A percentile compares a stretch with the other conserved stretches of the same genome.
phyloP scores from a whole-genome alignment of 2,113 vertebrate genomes.

The Apodemus speciosus region DNA sequence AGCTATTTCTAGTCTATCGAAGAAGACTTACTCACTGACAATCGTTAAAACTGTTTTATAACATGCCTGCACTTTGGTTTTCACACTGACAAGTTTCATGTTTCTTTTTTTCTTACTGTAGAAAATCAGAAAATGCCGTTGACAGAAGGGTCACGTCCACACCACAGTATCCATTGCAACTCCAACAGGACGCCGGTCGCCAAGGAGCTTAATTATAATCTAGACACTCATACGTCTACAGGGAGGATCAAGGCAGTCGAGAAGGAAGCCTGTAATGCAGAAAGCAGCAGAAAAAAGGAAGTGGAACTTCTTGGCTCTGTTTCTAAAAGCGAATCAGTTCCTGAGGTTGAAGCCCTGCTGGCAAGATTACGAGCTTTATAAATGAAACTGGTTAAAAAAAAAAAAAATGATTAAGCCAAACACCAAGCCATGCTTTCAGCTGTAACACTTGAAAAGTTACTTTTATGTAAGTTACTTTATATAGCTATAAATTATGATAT shows the following conservation, averaged over 20 bases:
- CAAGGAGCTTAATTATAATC: conserved; percentile 91
- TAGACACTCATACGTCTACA: conserved; percentile 84
- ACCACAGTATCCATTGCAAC: conserved; percentile 88
- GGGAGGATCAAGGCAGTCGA: conserved; percentile 81
- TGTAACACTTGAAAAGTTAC: conserved; percentile 68
- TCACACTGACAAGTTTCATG: conserved; percentile 64
- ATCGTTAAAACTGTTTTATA: conserved; percentile 64
- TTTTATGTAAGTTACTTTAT: conserved; percentile 71
- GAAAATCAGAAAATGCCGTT: conserved; percentile 93
- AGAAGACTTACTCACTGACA: conserved; percentile 25
- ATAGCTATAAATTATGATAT: conserved; percentile 69
- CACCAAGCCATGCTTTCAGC: conserved; percentile 64
- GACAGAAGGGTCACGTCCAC: conserved; percentile 90
- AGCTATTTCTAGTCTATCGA: conserved; percentile 56
- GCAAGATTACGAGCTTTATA: conserved; percentile 94
- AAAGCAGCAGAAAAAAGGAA: conserved; percentile 86
- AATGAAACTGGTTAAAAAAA: conserved; percentile 66
- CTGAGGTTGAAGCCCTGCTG: conserved; percentile 95
- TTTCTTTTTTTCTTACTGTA: conserved; percentile 83
- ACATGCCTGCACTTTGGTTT: conserved; percentile 51
- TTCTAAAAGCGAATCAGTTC: conserved; percentile 86
- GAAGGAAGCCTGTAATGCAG: conserved; percentile 80
- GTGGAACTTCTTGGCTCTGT: conserved; percentile 74
- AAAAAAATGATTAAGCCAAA: conserved; percentile 76
- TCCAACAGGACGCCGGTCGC: conserved; percentile 86